Base-by-base conservation (phyloP, 2,113 vertebrate species). In the Coptodon rendalli region DNA sequence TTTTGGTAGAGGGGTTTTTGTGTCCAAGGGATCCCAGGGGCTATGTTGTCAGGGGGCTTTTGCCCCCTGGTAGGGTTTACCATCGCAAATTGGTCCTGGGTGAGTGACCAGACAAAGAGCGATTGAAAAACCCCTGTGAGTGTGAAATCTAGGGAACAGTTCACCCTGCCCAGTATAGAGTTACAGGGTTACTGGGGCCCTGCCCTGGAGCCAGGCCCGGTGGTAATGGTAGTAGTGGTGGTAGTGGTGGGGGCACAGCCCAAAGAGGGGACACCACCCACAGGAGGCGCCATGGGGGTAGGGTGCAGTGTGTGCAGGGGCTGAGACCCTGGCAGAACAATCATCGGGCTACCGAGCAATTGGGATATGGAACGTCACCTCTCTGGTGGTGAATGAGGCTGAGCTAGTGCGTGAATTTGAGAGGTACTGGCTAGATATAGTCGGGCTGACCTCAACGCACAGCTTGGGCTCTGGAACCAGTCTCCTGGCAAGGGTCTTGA, bases 151-250 rank as follows among this genome's bases (percentile, higher is more conserved):
- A 63, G 31, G 31, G 31, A 63, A 63, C 31, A 63, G 59, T 12
- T 63, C 59, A 63, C 9, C 17, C 17, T 63, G 31, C 31, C 59
- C 31, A n/a, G 17, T 17, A n/a, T 11, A n/a, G 9, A 34, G 16
- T 63, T 63, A 36, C 59, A 63, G 31, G 17, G 59, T 63, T 63
- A 63, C 31, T 63, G 17, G 2, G 9, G 59, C 9, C 31, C 31
- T 36, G 1, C 16, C 29, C 2, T 63, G 2, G 9, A 63, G 31
- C 29, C 16, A 63, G 31, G 2, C 31, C 31, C 1, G 1, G 0
- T 63, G 31, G 29, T 63, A 63, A 34, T 63, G 29, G 59, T 36
- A 63, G 36, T 38, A 9, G 59, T 61, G 14, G 57, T 61, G 14
- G 27, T 59, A 3, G 56, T 61, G 24, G 5, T 57, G 56, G 2